Conservation (phyloP, 2,113 vertebrate genomes). For the Apodemus speciosus region DNA sequence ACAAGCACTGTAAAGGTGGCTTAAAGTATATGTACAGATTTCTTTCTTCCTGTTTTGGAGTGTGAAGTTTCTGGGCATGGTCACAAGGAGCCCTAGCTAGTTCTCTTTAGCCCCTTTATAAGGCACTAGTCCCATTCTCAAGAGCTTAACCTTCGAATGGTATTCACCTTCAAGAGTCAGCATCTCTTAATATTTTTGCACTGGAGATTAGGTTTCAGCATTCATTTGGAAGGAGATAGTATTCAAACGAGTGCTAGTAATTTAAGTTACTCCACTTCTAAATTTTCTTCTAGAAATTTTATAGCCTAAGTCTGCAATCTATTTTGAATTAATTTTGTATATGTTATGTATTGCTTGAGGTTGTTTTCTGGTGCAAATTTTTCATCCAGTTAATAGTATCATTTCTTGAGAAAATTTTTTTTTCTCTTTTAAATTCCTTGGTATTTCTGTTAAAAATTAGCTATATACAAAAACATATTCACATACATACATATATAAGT, state of each 20-base stretch:
- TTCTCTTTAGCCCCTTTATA: not conserved
- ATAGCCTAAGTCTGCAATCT: not conserved
- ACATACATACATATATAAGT: not conserved
- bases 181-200: not conserved
- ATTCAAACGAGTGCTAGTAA: not conserved
- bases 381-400: not conserved
- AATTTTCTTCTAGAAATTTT: not conserved
- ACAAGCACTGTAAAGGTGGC: not conserved
- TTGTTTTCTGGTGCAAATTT: not conserved
- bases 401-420: not conserved
- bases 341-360: not conserved
- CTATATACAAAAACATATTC: not conserved
- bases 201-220: not conserved
- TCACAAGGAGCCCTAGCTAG: not conserved
- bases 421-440: not conserved
- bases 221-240: not conserved
- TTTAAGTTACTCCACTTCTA: not conserved
- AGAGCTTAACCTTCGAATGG: not conserved
- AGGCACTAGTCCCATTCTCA: not conserved
- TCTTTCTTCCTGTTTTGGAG: not conserved
- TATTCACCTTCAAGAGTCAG: not conserved
- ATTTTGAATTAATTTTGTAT: conserved; percentile 21
- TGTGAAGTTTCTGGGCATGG: not conserved
- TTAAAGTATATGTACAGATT: not conserved
- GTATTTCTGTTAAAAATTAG: not conserved